Base-by-base conservation (phyloP, 2,113 vertebrate species). In the Mirza zaza region DNA sequence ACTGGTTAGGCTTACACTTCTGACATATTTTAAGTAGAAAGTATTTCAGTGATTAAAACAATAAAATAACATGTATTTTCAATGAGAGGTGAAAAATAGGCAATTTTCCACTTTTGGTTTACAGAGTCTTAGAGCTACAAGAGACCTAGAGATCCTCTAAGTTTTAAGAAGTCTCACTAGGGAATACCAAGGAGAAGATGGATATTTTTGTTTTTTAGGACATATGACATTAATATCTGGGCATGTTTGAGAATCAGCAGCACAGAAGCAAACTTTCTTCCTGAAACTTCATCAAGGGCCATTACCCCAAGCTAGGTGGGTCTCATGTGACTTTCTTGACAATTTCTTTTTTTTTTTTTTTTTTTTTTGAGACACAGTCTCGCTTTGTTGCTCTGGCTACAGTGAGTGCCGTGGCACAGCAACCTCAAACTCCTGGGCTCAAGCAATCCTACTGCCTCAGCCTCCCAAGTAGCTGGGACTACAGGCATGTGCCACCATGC, bases 1-100 rank as follows among this genome's bases (percentile, higher is more conserved):
- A 97, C 97, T 97, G 97, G 88, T 94, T 81, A 92, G 27, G 83
- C 79, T 70, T 84, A 84, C 61, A 82, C 82, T 91, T 95, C 71
- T 88, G 86, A 80, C 81, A 75, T 95, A 79, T 94, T 97, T 96
- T 96, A 96, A 98, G 92, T 63, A 89, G 88, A 83, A 96, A 91
- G 63, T 50, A 85, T 97, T 84, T 85, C 80, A 91, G 88, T 52
- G 70, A 96, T 97, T 97, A 97, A 97, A 98, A 63, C 20, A 73
- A 91, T 96, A 83, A 81, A 90, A 94, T 48, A 89, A 85, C n/a
- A 77, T 45, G 50, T 84, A 70, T 92, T 98, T 93, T 96, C 85
- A 92, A 73, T 6, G 39, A 91, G 75, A 95, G 68, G 82, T 85
- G 36, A 88, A 94, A 95, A 93, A 93, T 45, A 59, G 48, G 55